Conservation (phyloP, 2,113 vertebrate genomes). For the Chrysemys picta region DNA sequence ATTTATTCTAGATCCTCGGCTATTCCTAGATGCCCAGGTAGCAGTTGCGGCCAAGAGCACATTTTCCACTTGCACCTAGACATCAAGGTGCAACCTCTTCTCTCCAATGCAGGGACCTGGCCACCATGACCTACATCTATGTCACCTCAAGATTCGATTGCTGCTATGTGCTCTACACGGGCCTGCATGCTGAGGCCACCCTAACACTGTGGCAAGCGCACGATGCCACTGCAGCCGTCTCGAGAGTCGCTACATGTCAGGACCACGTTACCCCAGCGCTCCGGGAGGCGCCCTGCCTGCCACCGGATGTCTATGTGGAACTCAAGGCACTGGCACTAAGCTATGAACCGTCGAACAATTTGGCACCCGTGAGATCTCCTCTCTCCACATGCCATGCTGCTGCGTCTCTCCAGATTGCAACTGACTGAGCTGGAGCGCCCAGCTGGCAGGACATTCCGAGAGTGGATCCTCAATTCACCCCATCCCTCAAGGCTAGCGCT, state of each 20-base stretch:
- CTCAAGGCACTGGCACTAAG: background rate
- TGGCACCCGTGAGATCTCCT: background rate
- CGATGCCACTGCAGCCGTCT: background rate
- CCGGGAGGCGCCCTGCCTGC: background rate
- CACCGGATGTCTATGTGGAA: background rate
- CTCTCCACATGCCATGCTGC: background rate
- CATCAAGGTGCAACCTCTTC: background rate
- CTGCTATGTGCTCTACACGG: background rate
- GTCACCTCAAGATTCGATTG: background rate
- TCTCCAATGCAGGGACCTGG: background rate
- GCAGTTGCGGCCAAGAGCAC: background rate
- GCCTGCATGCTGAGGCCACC: too few relatives aligned
- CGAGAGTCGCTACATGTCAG: background rate
- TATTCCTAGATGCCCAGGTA: background rate
- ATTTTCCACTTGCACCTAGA: background rate
- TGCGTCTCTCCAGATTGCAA: background rate
- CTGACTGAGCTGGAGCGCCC: background rate
- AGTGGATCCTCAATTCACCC: background rate
- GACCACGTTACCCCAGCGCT: background rate
- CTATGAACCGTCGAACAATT: background rate
- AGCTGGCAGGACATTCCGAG: background rate
- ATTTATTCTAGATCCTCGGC: background rate
- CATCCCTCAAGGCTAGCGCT: background rate
- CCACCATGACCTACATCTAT: background rate
- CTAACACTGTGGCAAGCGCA: background rate